These are phyloP conservation scores for Lophius piscatorius DNA, from an alignment of 2,113 vertebrate genomes.

Conservation along the genomic window DNA sequence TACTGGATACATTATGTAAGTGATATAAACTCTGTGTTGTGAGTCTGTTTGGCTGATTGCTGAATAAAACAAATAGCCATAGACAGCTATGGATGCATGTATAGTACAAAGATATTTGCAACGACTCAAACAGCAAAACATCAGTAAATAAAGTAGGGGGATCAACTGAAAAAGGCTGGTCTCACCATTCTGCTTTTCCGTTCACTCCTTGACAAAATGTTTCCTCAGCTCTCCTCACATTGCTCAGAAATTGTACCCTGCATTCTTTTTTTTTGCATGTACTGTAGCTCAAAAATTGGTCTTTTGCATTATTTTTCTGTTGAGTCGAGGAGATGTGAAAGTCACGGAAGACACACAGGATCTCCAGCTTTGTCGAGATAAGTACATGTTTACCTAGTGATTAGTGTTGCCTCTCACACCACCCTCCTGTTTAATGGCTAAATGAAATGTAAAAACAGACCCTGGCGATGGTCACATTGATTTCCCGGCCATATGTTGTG, in stretches of 20 bases:
- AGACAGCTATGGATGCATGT: too few species aligned
- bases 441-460: slow-evolving; percentile 25
- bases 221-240: not conserved
- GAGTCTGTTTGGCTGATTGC: too few species aligned
- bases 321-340: slow-evolving; percentile 4
- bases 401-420: not conserved
- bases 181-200: too few species aligned
- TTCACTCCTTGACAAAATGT: too few species aligned
- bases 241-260: not conserved
- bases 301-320: not conserved
- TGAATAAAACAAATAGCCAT: too few species aligned
- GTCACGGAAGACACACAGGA: slow-evolving; percentile 17
- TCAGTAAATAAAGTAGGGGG: too few species aligned
- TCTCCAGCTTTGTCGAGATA: slow-evolving; percentile 45
- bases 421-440: slow-evolving; percentile 9
- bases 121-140: too few species aligned
- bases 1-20: too few species aligned
- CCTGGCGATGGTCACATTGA: slow-evolving; percentile 28
- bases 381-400: slow-evolving; percentile 44
- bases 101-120: too few species aligned
- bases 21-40: too few species aligned
- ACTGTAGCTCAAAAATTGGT: not conserved
- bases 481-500: slow-evolving; percentile 28
- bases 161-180: too few species aligned
- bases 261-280: slow-evolving; percentile 1